Percentiles rank a stretch among this genome's conserved stretches.
phyloP scores from a whole-genome alignment of 2,888 invertebrate species.

The Ormia ochracea region DNA sequence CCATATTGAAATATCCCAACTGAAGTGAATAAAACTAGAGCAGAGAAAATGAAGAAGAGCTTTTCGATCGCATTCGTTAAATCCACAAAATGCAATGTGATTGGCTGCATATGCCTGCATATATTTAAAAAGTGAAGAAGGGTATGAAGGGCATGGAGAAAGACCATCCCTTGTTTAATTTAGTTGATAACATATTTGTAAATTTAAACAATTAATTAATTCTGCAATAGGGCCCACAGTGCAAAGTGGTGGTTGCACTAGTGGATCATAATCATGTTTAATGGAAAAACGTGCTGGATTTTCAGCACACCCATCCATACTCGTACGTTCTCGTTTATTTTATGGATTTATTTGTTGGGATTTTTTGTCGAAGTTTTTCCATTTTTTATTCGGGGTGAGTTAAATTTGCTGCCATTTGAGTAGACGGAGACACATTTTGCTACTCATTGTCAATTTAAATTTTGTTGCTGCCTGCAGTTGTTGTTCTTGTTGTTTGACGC shows the following conservation, averaged over 20 bases:
- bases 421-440: constrained; percentile 35
- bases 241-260: neutral
- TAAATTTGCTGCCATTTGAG: constrained; percentile 43
- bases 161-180: no score
- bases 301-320: neutral
- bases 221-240: neutral
- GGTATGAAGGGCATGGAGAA: no score
- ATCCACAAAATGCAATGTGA: no score
- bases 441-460: constrained; percentile 20
- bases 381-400: constrained; percentile 39
- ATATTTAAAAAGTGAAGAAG: no score
- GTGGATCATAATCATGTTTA: neutral
- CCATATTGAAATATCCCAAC: no score
- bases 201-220: no score
- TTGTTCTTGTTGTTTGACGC: constrained; percentile 42
- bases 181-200: no score
- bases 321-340: constrained; percentile 42
- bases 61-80: no score
- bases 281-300: constrained; percentile 48
- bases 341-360: constrained; percentile 33
- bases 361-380: constrained; percentile 16
- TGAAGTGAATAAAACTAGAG: no score
- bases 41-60: no score
- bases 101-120: no score
- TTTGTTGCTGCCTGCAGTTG: neutral